Evolutionary conservation across 1,140 invertebrate species (phyloP).

Genomic region (Plutomurus gul): DNA sequence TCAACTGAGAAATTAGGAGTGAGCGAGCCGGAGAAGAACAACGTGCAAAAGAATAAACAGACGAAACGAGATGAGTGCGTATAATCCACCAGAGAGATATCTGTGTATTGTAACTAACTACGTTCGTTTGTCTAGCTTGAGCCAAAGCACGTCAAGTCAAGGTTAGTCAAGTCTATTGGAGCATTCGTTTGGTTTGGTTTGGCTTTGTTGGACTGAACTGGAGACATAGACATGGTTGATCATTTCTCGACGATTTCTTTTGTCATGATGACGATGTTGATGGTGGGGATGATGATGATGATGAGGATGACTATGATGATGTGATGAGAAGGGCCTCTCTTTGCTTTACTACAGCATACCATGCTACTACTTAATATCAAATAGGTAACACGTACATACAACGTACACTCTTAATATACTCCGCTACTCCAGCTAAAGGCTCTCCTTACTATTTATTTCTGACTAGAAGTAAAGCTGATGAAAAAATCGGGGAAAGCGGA

Average conservation of each 20-base stretch:
- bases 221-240: constrained; percentile 38
- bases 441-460: not conserved
- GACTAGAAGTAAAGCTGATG: not conserved
- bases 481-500: constrained; percentile 18
- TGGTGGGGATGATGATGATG: constrained; percentile 38
- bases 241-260: constrained; percentile 38
- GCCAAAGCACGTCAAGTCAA: constrained; percentile 15
- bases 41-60: constrained; percentile 26
- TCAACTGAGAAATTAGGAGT: constrained; percentile 26
- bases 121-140: constrained; percentile 4
- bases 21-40: not conserved
- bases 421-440: not conserved
- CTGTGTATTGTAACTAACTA: constrained; percentile 26
- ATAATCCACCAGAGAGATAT: constrained; percentile 9
- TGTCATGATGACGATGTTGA: constrained; percentile 48
- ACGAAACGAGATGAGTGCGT: constrained; percentile 20
- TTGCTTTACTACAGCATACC: constrained; percentile 3
- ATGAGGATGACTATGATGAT: constrained; percentile 39
- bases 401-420: no score
- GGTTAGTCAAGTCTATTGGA: constrained; percentile 36
- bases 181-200: constrained; percentile 17
- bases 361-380: constrained; percentile 27
- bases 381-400: no score
- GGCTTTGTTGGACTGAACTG: not conserved
- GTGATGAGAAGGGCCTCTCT: constrained; percentile 42